phyloP scores from a whole-genome alignment of 2,888 invertebrate species.

The Pyrrhopygopsis socrates region DNA sequence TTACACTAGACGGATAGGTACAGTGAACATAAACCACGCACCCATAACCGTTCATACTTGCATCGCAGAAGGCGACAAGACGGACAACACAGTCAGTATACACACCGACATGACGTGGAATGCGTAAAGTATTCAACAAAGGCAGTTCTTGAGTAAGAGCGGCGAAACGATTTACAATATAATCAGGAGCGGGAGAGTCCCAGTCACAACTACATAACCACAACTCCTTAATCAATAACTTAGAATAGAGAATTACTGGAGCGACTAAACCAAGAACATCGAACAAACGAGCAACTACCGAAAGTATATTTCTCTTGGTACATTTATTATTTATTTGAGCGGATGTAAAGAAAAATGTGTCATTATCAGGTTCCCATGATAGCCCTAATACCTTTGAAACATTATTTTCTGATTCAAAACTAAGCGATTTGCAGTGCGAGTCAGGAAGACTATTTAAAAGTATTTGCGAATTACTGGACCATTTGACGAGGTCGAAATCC shows the following conservation, averaged over 20 bases:
- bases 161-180: background rate
- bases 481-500: constrained; percentile 24
- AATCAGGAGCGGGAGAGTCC: background rate
- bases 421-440: background rate
- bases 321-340: background rate
- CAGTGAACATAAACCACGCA: background rate
- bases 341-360: constrained; percentile 22
- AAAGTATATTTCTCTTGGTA: constrained; percentile 41
- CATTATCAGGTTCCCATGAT: constrained; percentile 16
- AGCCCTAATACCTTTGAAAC: background rate
- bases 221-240: background rate
- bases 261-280: constrained; percentile 48
- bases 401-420: background rate
- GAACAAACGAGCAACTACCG: constrained; percentile 43
- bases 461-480: constrained; percentile 10
- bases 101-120: constrained; percentile 41
- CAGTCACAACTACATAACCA: background rate
- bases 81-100: background rate
- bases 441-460: background rate
- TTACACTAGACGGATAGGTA: background rate
- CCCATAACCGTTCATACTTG: constrained; percentile 32
- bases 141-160: background rate
- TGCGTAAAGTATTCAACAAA: background rate
- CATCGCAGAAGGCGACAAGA: constrained; percentile 34
- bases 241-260: constrained; percentile 5